Conservation (phyloP, 2,797 vertebrate genomes). For the Onychomys leucogaster region DNA sequence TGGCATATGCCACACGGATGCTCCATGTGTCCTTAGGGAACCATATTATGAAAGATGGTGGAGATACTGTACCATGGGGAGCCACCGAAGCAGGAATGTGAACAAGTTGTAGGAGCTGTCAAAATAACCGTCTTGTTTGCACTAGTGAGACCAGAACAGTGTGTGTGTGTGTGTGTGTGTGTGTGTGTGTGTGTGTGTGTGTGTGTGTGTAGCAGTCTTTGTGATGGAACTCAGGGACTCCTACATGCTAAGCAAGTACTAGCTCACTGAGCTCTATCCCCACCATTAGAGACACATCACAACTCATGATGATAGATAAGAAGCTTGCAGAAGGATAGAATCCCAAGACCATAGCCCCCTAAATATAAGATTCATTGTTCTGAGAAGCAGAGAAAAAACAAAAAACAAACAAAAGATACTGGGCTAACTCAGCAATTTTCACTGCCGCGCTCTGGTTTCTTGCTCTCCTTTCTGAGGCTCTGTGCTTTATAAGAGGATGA, state of each 20-base stretch:
- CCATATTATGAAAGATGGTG: neutral
- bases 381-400: neutral
- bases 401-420: neutral
- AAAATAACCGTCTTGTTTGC: neutral
- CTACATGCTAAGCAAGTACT: neutral
- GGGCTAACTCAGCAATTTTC: neutral
- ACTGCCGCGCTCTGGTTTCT: fast-evolving
- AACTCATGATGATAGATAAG: neutral
- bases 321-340: neutral
- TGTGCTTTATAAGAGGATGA: fast-evolving
- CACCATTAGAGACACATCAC: neutral
- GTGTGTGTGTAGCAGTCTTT: neutral
- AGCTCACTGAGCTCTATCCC: neutral
- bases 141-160: neutral
- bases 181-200: neutral
- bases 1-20: neutral
- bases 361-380: neutral
- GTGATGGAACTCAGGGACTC: neutral
- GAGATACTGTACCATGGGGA: neutral
- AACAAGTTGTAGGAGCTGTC: neutral
- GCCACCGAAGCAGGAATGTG: neutral
- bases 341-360: neutral
- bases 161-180: neutral
- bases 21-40: neutral
- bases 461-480: neutral